Evolutionary conservation across 2,888 invertebrate genomes (phyloP).

Genomic region (Acanthosepion pharaonis): DNA sequence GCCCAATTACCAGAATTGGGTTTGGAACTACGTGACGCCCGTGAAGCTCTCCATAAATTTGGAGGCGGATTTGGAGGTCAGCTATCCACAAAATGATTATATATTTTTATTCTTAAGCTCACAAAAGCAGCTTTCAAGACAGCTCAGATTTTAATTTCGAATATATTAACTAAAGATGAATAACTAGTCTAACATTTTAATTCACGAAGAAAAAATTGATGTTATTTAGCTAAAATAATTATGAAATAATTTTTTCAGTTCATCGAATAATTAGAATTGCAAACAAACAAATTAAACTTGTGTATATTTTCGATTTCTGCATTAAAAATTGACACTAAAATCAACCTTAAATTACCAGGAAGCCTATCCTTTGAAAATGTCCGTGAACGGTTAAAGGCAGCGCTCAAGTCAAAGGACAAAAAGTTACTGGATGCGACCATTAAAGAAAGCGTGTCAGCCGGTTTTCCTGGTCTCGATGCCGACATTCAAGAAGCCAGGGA

Average conservation of each 20-base stretch:
- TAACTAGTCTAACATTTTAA: no score
- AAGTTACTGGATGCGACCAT: background rate
- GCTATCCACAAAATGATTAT: background rate
- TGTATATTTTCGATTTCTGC: no score
- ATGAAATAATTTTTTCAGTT: no score
- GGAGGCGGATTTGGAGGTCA: constrained; percentile 38
- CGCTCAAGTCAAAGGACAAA: constrained; percentile 39
- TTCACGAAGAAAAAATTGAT: no score
- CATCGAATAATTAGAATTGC: no score
- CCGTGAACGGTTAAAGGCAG: background rate
- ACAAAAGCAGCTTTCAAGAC: no score
- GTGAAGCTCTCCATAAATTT: background rate
- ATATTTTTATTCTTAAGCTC: no score
- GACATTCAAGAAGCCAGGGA: constrained; percentile 42
- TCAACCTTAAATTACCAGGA: constrained; percentile 3
- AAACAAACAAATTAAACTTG: no score
- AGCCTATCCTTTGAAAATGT: background rate
- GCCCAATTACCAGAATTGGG: background rate
- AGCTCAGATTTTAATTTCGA: no score
- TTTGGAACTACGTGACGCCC: background rate
- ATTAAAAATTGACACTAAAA: background rate
- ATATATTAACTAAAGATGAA: no score
- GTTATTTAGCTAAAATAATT: no score
- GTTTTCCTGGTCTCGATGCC: background rate
- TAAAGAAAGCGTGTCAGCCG: background rate